Base-by-base conservation (phyloP, 1,140 invertebrate genomes). In the Pararge aegeria region DNA sequence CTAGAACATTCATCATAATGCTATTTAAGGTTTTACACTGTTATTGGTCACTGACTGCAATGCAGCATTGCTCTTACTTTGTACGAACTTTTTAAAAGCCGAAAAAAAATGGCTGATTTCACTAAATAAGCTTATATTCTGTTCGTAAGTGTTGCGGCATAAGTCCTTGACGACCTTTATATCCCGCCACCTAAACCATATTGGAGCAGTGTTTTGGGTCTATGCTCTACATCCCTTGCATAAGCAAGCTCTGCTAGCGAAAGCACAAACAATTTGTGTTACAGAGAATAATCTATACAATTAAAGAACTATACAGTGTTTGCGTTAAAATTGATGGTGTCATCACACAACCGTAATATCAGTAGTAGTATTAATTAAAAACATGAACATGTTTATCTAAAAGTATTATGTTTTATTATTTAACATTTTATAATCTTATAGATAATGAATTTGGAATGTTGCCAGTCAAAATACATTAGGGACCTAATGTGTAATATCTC, bases 381-480 rank as follows among this genome's bases (percentile, higher is more conserved):
- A 61, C 34, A 42, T 60, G 44, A 57, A 40, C 61, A 53, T 62
- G 50, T 67, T 63, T 62, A 51, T 29, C 30, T 58, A 55, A 69
- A 72, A 68, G 73, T 75, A 75, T 72, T 70, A 70, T 62, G 15
- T 70, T 64, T 64, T 64, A 69, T 59, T 56, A 62, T 53, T 61
- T 67, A 66, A 63, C 57, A 40, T 37, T 55, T 42, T 49, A 16
- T 52, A 40, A 37, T 59, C 50, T 27, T 55, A 34, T 58, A 30
- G 30, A 61, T 51, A 29, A 52, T 56, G 38, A 40, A 52, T 42
- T 56, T 48, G n/a, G 7, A 30, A 61, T 59, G 42, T 60, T 56
- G 53, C 53, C 21, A 51, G 30, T 57, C 13, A 12, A 37, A 40
- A 40, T 40, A 40, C 29, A 51, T 49, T 49, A 64, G 61, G 51